Evolutionary conservation across 2,888 invertebrate species (phyloP), one percentile per base, ranked within the genome.

Genomic region (Anaspis maculata): DNA sequence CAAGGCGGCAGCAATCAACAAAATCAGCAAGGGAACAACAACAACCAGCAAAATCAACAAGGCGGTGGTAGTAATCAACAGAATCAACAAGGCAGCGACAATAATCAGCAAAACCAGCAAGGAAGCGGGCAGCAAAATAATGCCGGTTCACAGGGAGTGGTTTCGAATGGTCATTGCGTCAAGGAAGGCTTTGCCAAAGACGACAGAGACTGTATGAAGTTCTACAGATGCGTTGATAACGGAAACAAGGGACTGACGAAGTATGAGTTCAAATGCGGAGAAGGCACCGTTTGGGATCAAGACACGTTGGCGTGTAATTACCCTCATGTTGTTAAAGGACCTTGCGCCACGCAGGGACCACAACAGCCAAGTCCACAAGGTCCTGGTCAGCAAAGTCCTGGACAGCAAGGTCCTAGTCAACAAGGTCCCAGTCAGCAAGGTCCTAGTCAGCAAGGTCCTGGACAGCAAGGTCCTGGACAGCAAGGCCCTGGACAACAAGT

Each of bases 271-370:
- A 66, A 67, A 10, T 87, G 87, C 59, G 79, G 77, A 2, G 73
- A 78, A 37, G 84, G 83, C 28, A 86, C 85, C 5, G 77, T 80
- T 15, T 87, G 85, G 85, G 83, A 84, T 63, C 71, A 74, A 34
- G 64, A 69, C 30, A 63, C 76, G 34, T 68, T 74, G 54, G 72
- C 77, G 27, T 87, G 87, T 59, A 84, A 86, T 60, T 76, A 85
- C 58, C 72, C 74, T 16, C 75, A 75, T 69, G 72, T 73, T 31
- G 75, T 74, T 21, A 38, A 13, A 15, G 52, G 51, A 19, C 44
- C 42, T 41, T 54, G 54, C 43, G 32, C 30, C 6, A 30, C 30
- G 3, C 15, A 25, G 5, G n/a, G n/a, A n/a, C n/a, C n/a, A n/a
- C n/a, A n/a, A n/a, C 19, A 6, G 5, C 19, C 19, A 19, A 19